Evolutionary conservation across 2,797 vertebrate species (phyloP).

Genomic region (Notoglanidium macrostoma): DNA sequence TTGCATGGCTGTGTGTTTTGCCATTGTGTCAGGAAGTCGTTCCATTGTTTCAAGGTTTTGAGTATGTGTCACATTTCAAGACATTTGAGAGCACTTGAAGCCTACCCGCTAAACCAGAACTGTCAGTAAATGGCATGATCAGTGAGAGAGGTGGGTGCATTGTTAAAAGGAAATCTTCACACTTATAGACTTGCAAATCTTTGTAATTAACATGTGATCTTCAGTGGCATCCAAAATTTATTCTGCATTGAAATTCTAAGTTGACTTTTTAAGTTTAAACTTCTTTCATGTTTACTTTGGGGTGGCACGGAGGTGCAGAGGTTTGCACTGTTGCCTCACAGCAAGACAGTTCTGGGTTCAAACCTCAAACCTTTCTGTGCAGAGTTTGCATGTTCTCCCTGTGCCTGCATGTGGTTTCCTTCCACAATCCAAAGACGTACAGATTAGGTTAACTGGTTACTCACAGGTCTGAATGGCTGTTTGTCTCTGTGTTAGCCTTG

Average conservation of each 20-base stretch:
- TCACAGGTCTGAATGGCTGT: no score
- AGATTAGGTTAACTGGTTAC: no score
- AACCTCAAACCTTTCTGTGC: no score
- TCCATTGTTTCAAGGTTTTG: slow-evolving; percentile 75
- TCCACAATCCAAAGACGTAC: no score
- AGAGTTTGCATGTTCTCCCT: no score
- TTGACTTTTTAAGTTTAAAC: neutral
- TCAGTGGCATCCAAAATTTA: neutral
- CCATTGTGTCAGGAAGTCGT: slow-evolving; percentile 75
- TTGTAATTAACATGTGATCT: neutral
- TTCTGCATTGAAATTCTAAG: neutral
- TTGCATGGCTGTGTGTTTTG: slow-evolving; percentile 71
- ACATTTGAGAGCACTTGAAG: slow-evolving; percentile 59
- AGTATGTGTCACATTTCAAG: slow-evolving; percentile 73
- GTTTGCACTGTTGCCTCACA: no score
- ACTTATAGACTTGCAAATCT: neutral
- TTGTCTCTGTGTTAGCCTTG: no score
- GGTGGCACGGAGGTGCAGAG: no score
- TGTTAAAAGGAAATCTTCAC: neutral
- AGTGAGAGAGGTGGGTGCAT: neutral
- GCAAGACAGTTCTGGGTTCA: no score
- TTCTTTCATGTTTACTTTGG: neutral
- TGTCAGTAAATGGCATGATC: slow-evolving; percentile 18
- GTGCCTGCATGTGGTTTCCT: no score
- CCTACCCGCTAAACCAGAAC: slow-evolving; percentile 69